These are phyloP conservation scores for Acanthopleura granulata DNA, from an alignment of 2,888 invertebrate genomes.

Conservation along the genomic window DNA sequence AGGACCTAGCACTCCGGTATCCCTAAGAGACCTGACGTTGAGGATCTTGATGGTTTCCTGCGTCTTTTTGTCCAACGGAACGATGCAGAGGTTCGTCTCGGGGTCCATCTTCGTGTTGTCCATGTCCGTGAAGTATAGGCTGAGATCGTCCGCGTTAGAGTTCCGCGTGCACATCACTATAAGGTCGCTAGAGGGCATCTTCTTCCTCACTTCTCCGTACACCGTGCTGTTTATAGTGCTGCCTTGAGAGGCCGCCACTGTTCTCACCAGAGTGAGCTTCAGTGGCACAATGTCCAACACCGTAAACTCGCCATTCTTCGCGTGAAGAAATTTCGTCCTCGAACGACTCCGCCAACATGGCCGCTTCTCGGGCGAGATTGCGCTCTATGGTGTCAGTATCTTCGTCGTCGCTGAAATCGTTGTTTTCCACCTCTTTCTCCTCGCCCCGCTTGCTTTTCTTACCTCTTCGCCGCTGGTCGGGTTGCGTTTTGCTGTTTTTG, in stretches of 20 bases:
- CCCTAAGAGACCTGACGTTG: neutral
- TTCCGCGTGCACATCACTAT: constrained; percentile 1
- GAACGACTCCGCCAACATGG: neutral
- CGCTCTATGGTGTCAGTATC: neutral
- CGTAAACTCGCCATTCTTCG: neutral
- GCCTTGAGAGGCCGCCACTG: neutral
- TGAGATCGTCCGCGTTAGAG: constrained; percentile 4
- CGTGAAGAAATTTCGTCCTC: neutral
- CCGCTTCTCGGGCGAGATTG: constrained; percentile 1
- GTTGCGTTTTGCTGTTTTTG: neutral
- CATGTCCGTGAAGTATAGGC: neutral
- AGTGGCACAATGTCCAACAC: neutral
- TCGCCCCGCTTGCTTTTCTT: neutral
- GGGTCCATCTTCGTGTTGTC: neutral
- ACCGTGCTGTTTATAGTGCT: neutral
- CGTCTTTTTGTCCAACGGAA: neutral
- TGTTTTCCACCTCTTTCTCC: neutral
- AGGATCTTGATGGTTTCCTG: neutral
- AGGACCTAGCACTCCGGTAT: neutral
- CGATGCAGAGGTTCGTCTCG: neutral
- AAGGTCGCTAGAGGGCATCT: neutral
- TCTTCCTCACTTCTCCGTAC: constrained; percentile 1
- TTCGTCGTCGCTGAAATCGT: neutral
- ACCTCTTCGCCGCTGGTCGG: neutral
- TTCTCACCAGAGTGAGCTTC: neutral